These are phyloP conservation scores for Parambassis ranga DNA, from an alignment of 2,797 vertebrate genomes.

Conservation along the genomic window DNA sequence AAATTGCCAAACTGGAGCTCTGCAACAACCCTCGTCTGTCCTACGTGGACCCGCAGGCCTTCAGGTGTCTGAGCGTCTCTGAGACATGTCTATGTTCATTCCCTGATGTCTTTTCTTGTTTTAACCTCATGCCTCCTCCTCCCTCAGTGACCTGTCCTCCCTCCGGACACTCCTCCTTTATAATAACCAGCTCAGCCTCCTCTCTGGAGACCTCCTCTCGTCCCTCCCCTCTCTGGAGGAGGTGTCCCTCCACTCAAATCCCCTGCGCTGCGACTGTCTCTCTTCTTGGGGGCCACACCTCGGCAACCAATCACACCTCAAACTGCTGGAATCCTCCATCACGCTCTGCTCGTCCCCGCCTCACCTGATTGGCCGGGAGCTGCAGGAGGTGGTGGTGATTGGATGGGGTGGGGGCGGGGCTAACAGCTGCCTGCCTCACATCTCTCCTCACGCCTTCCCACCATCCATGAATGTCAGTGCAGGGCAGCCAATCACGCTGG, in stretches of 20 bases:
- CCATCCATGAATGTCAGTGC: constrained; percentile 70
- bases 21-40: constrained; percentile 81
- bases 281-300: constrained; percentile 78
- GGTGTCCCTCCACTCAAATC: constrained; percentile 81
- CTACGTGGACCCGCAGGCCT: constrained; percentile 80
- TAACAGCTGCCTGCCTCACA: constrained; percentile 80
- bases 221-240: constrained; percentile 77
- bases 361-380: constrained; percentile 70
- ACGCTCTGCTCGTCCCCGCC: constrained; percentile 80
- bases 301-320: constrained; percentile 75
- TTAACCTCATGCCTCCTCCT: neutral
- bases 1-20: constrained; percentile 82
- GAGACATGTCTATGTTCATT: no score
- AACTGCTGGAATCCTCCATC: constrained; percentile 76
- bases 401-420: constrained; percentile 58
- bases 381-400: constrained; percentile 75
- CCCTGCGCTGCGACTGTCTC: constrained; percentile 84
- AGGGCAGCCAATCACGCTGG: constrained; percentile 76
- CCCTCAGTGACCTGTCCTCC: constrained; percentile 61
- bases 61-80: constrained; percentile 49
- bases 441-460: constrained; percentile 75
- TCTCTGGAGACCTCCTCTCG: constrained; percentile 63
- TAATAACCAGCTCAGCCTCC: constrained; percentile 79
- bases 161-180: constrained; percentile 80
- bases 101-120: neutral